Evolutionary conservation across 2,888 invertebrate genomes (phyloP), one percentile per base, ranked within the genome.

Genomic region (Phortica magna): DNA sequence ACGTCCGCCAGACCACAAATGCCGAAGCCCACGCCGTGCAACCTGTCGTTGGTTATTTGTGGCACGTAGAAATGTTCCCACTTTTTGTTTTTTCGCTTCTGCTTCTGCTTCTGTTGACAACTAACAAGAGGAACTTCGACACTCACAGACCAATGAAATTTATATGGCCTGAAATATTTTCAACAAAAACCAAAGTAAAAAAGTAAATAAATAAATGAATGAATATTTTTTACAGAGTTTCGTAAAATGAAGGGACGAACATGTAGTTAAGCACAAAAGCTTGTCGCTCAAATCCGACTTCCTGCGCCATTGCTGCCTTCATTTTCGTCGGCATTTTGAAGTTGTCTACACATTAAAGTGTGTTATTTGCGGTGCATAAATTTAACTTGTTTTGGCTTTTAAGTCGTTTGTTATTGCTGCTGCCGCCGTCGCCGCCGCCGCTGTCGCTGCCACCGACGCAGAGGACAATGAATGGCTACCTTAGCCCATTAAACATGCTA

Each of bases 401-500:
- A 22, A 41, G 55, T n/a, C 48, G 68, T 65, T 55, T 7, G 59
- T 17, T 53, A 53, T 14, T 53, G 53, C 7, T n/a, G 10, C 7
- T 53, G 12, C 1, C 7, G 53, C n/a, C 1, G 10, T 80, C 82
- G 78, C 14, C 79, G 76, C 80, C 83, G n/a, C 14, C 59, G 17
- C n/a, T 3, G 10, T 80, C 82, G 78, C 14, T 80, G 76, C 80
- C 83, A 59, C 14, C 59, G 17, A n/a, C 59, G n/a, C 48, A 2
- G 48, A 12, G 7, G 9, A 14, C 48, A 12, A 48, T 48, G 48
- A 12, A 48, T 12, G 48, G 14, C 59, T 19, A 59, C 17, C 31
- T 31, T 31, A 64, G 31, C 64, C 12, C 39, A 64, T 78, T 86
- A 78, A 84, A 83, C 83, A 79, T 80, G 80, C 88, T 86, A 85